Evolutionary conservation across 2,113 vertebrate genomes (phyloP).

Genomic region (Panthera uncia): DNA sequence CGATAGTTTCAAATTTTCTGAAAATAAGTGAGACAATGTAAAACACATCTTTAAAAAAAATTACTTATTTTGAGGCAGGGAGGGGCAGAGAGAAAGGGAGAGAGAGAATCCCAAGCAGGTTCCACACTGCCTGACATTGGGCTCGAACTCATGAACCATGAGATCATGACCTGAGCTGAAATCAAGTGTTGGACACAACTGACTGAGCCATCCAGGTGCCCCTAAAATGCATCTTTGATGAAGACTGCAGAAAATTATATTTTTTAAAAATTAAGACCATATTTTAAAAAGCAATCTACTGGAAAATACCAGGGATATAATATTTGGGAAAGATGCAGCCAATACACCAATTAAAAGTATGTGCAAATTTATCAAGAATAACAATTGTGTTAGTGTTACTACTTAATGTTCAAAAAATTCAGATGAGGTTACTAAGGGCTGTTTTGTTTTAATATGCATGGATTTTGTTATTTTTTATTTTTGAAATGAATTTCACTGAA

Average conservation of each 20-base stretch:
- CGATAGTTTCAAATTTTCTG: constrained; percentile 30
- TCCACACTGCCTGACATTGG: too few relatives aligned
- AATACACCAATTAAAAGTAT: neutral
- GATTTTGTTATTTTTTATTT: neutral
- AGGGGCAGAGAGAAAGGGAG: too few relatives aligned
- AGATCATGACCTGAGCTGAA: too few relatives aligned
- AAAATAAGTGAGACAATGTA: constrained; percentile 22
- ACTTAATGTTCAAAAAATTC: neutral
- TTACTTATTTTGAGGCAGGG: too few relatives aligned
- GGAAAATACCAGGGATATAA: neutral
- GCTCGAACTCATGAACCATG: too few relatives aligned
- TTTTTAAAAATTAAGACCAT: neutral
- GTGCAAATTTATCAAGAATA: neutral
- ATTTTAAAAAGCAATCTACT: neutral
- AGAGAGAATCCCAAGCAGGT: too few relatives aligned
- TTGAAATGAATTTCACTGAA: neutral
- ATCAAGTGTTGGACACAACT: too few relatives aligned
- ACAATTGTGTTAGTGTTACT: neutral
- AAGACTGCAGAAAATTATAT: constrained; percentile 1
- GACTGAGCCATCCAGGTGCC: too few relatives aligned
- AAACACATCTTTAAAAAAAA: neutral
- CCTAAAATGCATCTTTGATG: neutral
- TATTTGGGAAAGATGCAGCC: neutral
- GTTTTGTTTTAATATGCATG: neutral
- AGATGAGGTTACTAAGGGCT: neutral